Percentiles rank a stretch among this genome's conserved stretches.
Conservation (phyloP, 2,888 invertebrate genomes). For the Phragmatobia fuliginosa region DNA sequence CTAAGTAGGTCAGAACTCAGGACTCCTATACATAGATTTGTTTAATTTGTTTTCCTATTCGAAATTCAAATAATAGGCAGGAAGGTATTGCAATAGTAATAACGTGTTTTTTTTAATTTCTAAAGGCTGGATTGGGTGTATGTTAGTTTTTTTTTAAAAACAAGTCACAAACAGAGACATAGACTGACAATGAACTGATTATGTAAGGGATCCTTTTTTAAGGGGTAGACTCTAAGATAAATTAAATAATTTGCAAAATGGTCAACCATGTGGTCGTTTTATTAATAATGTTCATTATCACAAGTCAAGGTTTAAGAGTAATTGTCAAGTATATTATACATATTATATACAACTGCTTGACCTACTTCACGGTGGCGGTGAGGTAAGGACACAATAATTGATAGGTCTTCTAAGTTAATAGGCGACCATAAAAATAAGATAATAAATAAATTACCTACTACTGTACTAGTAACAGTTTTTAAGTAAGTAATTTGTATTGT, state of each 20-base stretch:
- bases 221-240: background rate
- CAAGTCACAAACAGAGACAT: background rate
- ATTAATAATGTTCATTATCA: conserved; percentile 48
- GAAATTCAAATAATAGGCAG: conserved; percentile 33
- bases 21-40: conserved; percentile 25
- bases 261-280: conserved; percentile 19
- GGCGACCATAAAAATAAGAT: conserved; percentile 10
- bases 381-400: conserved; percentile 47
- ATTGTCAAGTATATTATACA: conserved; percentile 45
- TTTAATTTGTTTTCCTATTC: conserved; percentile 27
- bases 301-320: conserved; percentile 37
- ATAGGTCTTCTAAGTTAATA: conserved; percentile 26
- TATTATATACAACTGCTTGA: conserved; percentile 50
- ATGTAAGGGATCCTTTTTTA: background rate
- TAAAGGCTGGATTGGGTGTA: too few relatives aligned
- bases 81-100: background rate
- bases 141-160: background rate
- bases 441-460: background rate
- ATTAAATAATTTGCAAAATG: conserved; percentile 21
- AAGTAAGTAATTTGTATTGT: background rate
- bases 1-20: conserved; percentile 36
- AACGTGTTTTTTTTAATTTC: conserved; percentile 4
- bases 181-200: background rate
- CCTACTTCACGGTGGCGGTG: conserved; percentile 41
- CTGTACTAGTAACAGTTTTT: background rate